Evolutionary conservation across 2,888 invertebrate genomes (phyloP), one percentile per base, ranked within the genome.

Genomic region (Siphonodentalium dalli): DNA sequence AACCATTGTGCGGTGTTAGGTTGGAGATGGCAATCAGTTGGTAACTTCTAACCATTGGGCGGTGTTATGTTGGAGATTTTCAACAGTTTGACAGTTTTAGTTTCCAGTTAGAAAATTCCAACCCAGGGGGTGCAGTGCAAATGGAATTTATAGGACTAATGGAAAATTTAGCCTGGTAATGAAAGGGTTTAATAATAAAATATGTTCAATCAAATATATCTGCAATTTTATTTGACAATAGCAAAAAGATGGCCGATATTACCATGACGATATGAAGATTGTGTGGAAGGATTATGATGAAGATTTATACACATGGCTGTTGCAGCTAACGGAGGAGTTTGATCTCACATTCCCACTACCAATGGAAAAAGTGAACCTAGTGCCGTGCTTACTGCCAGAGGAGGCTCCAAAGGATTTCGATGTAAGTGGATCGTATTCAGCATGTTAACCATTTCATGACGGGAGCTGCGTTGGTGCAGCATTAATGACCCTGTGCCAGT

Each of bases 251-350:
- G 81, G 81, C 1, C 60, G 70, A 35, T 72, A 81, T 31, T 38
- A 61, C 13, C 78, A 79, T 56, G 53, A 58, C 8, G 72, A 79
- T 49, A 68, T 81, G 2, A 56, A 54, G 0, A 48, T 58, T 9
- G 66, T 81, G 23, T 81, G 81, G 81, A 48, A 59, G 28, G 58
- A 65, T 0, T 79, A 78, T 61, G 68, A 68, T 11, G 31, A 38
- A 5, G 63, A 67, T 6, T 63, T 80, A 9, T 79, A 78, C 48
- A 51, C 58, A 6, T 81, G 81, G 81, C 62, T 81, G 42, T 61
- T 81, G 46, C 65, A 71, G 29, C 65, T 81, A 39, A 81, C 81
- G 5, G 81, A 81, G 58, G 79, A 77, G 59, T 81, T 81, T 69
- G 81, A 81, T 53, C 62, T 81, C 37, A 80, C 81, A 18, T 81